phyloP scores from a whole-genome alignment of 2,888 invertebrate genomes.

The Acleris holmiana region DNA sequence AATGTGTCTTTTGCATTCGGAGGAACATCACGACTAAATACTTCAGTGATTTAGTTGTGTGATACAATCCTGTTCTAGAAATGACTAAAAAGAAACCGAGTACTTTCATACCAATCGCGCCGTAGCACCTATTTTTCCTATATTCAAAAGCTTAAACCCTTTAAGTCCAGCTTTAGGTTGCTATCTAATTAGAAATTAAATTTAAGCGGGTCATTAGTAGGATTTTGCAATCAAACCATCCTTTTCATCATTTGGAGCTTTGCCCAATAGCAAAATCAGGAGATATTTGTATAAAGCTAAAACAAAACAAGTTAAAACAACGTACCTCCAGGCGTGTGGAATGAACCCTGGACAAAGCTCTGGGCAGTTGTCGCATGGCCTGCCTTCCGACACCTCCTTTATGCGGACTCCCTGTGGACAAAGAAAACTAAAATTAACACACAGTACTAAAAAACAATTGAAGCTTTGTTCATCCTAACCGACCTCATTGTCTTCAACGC shows the following conservation, averaged over 20 bases:
- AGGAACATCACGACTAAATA: too few relatives aligned
- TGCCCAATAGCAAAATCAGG: not conserved
- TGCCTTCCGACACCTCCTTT: conserved; percentile 93
- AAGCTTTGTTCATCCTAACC: conserved; percentile 26
- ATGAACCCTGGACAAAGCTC: conserved; percentile 93
- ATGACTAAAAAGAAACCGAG: too few relatives aligned
- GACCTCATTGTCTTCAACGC: conserved; percentile 31
- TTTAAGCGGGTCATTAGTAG: too few relatives aligned
- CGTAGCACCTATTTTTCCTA: too few relatives aligned
- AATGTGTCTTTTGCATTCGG: too few relatives aligned
- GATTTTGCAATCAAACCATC: too few relatives aligned
- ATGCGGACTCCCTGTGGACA: conserved; percentile 92
- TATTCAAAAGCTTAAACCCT: too few relatives aligned
- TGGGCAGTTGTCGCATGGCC: conserved; percentile 93
- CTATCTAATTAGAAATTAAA: too few relatives aligned
- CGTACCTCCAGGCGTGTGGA: conserved; percentile 95
- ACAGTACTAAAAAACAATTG: conserved; percentile 7
- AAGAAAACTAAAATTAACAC: conserved; percentile 38
- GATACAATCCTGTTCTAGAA: too few relatives aligned
- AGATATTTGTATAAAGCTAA: not conserved
- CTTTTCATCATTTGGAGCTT: not conserved
- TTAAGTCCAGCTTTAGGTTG: too few relatives aligned
- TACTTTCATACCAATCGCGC: too few relatives aligned
- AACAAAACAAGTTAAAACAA: conserved; percentile 59
- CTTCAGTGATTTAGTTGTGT: too few relatives aligned